Base-by-base conservation (phyloP, 2,797 vertebrate species). In the Myotis pilosus region DNA sequence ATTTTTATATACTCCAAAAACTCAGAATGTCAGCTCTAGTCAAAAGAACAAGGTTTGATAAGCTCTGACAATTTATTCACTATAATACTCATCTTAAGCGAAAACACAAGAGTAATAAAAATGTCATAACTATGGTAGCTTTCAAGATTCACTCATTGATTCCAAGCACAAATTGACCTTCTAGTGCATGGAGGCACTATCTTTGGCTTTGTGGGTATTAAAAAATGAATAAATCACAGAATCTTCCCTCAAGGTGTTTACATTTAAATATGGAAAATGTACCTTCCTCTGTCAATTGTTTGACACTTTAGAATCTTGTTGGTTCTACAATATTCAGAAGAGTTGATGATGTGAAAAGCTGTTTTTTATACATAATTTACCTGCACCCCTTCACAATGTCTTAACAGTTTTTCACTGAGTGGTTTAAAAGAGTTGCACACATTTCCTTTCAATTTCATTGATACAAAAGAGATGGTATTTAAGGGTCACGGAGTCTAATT, bases 71-170 rank as follows among this genome's bases (percentile, higher is more conserved):
- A 92, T 11, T 64, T 79, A 80, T 64, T 57, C 6, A 44, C 49
- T 60, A 7, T 20, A 57, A 66, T n/a, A 22, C 25, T 53, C 49
- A 80, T 28, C 17, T 30, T 71, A 87, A 91, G 4, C 0, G 2
- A 92, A 93, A 87, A 62, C 22, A 60, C 51, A 78, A n/a, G 17
- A 82, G n/a, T 41, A 82, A 76, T 81, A 30, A 78, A 87, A 91
- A 44, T 71, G 13, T 55, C 16, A 12, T 47, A 62, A 41, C 3
- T 38, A 5, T 33, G 10, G 23, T 57, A 38, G 38, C 30, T 80
- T 10, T 20, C 15, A 79, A 53, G 47, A 41, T 85, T 66, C 23
- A 28, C 16, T 84, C 44, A 47, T 15, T 79, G 55, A 85, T 72
- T 47, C 36, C n/a, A 66, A 66, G 33, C 19, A n/a, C 22, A 82